Evolutionary conservation across 2,888 invertebrate species (phyloP), one percentile per base, ranked within the genome.

Genomic region (Cantharis rufa): DNA sequence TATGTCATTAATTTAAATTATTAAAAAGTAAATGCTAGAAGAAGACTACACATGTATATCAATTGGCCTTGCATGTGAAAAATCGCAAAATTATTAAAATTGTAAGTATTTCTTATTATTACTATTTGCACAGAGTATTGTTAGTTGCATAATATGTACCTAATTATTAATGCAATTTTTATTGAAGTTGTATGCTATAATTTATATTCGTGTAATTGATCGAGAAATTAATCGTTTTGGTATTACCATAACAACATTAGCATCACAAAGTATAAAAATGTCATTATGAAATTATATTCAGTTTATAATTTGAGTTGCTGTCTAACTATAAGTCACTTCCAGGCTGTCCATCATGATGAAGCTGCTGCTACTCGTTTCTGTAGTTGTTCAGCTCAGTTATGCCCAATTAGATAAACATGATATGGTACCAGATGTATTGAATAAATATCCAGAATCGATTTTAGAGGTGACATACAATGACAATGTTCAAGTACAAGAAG

Each of bases 401-500:
- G n/a, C n/a, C 3, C 48, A 48, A 48, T 2, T 48, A 48, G 48
- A 48, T 48, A 48, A 48, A n/a, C n/a, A 48, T 48, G 48, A 48
- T 7, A 5, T 48, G n/a, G 48, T 48, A n/a, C 48, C 48, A n/a
- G n/a, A 48, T 7, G 0, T 48, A n/a, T 4, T 48, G 2, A 13
- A 48, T 48, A n/a, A n/a, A 48, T n/a, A n/a, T n/a, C 48, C 48
- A n/a, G n/a, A n/a, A n/a, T 48, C n/a, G n/a, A 48, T 48, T 48
- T 48, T 48, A 48, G 48, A 48, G n/a, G n/a, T 48, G 10, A 48
- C n/a, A 9, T 48, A 48, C n/a, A n/a, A 48, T 9, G 48, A 9
- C 7, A n/a, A 48, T n/a, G n/a, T 48, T n/a, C 5, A n/a, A 48
- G 48, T 48, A 7, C 48, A 48, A n/a, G 48, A n/a, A 48, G 94